A percentile compares a stretch with the other conserved stretches of the same genome.
These are phyloP conservation scores for Platycheirus albimanus DNA, from an alignment of 2,888 invertebrate genomes.

Conservation along the genomic window DNA sequence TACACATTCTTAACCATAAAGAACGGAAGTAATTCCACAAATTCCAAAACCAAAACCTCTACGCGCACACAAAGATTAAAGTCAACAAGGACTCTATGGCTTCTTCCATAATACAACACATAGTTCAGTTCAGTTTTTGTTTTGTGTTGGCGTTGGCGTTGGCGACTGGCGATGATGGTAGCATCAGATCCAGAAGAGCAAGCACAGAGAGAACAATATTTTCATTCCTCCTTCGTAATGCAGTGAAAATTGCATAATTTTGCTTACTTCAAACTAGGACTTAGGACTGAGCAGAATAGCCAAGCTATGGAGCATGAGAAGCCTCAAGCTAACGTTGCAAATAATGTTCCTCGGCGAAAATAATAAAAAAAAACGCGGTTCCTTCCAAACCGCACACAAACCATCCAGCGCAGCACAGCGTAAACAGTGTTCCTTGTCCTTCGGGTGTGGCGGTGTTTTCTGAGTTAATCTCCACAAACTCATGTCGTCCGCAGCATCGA, in stretches of 20 bases:
- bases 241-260: conserved; percentile 33
- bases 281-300: too few species aligned
- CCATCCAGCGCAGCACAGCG: neutral
- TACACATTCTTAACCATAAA: conserved; percentile 50
- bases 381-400: too few species aligned
- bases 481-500: conserved; percentile 10
- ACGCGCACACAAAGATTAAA: conserved; percentile 39
- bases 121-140: too few species aligned
- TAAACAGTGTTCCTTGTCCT: conserved; percentile 52
- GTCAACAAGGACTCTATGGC: conserved; percentile 49
- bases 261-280: conserved; percentile 13
- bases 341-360: conserved; percentile 40
- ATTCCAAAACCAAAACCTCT: conserved; percentile 11
- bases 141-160: too few species aligned
- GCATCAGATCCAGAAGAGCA: too few species aligned
- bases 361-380: conserved; percentile 11
- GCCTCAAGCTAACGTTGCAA: conserved; percentile 37
- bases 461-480: conserved; percentile 55
- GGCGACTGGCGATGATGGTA: neutral
- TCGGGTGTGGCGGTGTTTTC: conserved; percentile 44
- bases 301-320: neutral
- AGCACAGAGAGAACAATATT: too few species aligned
- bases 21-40: conserved; percentile 53
- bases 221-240: conserved; percentile 29
- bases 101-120: too few species aligned